Evolutionary conservation across 1,140 invertebrate genomes (phyloP), one percentile per base, ranked within the genome.

Genomic region (Periplaneta americana): DNA sequence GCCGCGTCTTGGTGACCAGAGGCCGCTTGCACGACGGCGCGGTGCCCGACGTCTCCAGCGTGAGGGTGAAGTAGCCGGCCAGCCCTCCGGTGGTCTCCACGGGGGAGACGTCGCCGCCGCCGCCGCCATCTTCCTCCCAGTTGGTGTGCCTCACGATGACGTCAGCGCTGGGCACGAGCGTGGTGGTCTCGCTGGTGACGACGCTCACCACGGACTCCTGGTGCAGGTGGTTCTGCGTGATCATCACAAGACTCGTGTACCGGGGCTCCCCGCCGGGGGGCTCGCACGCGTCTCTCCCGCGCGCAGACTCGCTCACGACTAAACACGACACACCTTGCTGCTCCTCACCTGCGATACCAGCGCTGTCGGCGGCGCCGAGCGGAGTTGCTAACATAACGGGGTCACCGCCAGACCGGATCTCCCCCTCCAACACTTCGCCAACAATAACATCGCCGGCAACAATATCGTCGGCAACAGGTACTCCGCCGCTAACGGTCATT

Each of bases 201-300:
- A 83, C 84, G 48, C 86, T 84, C 15, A 87, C 80, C 35, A 34
- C 79, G 35, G 82, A 86, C 86, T 93, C 93, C 48, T 66, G 57
- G 66, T 74, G 37, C 15, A 34, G 28, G 36, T 34, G 31, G 80
- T 81, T 75, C 88, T 95, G 92, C 83, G 93, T 96, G 88, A 96
- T 96, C 94, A 95, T 96, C 87, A 96, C 94, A 89, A 95, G 91
- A 89, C 95, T 96, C 84, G 93, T 95, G 86, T 95, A 96, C 85
- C 93, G 94, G 88, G 94, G 39, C 18, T 74, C 78, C 34, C 32
- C 34, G 39, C 37, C 17, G 31, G 34, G 34, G 31, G 31, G 22
- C 35, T 34, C 37, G 22, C 8, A 33, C 80, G 80, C 34, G 66
- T 75, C 80, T 34, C 31, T 80, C 78, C 28, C 78, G 18, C 15